Evolutionary conservation across 1,140 invertebrate genomes (phyloP).

Genomic region (Nymphalis io): DNA sequence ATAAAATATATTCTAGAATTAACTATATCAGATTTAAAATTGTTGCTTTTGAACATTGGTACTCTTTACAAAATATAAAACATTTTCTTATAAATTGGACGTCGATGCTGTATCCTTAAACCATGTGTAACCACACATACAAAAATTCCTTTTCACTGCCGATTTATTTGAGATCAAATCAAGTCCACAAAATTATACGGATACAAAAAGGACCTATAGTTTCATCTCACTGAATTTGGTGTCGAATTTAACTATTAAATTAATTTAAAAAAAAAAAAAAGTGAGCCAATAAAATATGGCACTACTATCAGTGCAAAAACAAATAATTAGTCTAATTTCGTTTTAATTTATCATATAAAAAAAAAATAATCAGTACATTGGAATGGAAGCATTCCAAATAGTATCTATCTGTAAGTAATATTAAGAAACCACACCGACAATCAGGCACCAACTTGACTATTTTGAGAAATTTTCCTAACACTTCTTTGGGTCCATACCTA

Average conservation of each 20-base stretch:
- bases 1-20: background rate
- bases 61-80: background rate
- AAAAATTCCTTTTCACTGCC: slow-evolving; percentile 40
- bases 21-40: background rate
- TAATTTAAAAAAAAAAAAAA: slow-evolving; percentile 66
- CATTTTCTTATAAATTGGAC: background rate
- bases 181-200: slow-evolving; percentile 62
- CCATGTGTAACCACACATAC: slow-evolving; percentile 11
- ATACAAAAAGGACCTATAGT: slow-evolving; percentile 47
- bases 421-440: slow-evolving; percentile 43
- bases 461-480: slow-evolving; percentile 69
- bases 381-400: slow-evolving; percentile 70
- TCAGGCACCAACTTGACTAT: slow-evolving; percentile 78
- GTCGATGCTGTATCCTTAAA: background rate
- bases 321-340: slow-evolving; percentile 66
- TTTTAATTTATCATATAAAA: slow-evolving; percentile 64
- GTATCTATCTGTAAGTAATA: slow-evolving; percentile 37
- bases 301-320: slow-evolving; percentile 75
- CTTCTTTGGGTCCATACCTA: slow-evolving; percentile 55
- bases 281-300: slow-evolving; percentile 78
- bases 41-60: background rate
- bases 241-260: slow-evolving; percentile 75
- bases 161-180: slow-evolving; percentile 71
- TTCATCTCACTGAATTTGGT: slow-evolving; percentile 74
- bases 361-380: slow-evolving; percentile 76